Evolutionary conservation across 2,888 invertebrate species (phyloP).

Genomic region (Cloeon dipterum): DNA sequence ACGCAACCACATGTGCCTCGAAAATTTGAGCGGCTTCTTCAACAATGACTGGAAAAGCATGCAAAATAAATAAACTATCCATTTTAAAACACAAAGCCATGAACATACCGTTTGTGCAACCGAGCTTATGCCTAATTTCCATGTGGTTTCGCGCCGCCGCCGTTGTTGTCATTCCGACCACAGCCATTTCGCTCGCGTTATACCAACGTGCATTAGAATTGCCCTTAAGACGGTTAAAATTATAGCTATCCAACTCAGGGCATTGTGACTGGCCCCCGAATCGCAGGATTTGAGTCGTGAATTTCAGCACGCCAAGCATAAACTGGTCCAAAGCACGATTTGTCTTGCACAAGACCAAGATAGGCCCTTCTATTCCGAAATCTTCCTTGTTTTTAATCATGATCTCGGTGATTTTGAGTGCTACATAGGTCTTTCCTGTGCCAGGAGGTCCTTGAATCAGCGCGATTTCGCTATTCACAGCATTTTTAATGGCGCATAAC

Average conservation of each 20-base stretch:
- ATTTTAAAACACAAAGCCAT: no score
- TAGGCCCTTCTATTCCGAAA: slow-evolving; percentile 25
- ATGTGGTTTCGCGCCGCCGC: slow-evolving; percentile 51
- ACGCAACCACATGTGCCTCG: no score
- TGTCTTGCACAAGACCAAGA: slow-evolving; percentile 59
- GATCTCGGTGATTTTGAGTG: slow-evolving; percentile 44
- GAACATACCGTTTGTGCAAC: slow-evolving; percentile 38
- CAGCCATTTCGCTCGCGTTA: no score
- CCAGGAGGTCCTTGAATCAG: slow-evolving; percentile 77
- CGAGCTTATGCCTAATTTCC: slow-evolving; percentile 27
- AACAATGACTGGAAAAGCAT: no score
- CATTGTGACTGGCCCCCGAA: slow-evolving; percentile 46
- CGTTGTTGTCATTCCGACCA: slow-evolving; percentile 56
- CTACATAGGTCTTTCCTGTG: slow-evolving; percentile 65
- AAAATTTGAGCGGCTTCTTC: no score
- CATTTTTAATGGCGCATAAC: no score
- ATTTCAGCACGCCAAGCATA: slow-evolving; percentile 36
- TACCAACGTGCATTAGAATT: no score
- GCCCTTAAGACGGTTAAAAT: slow-evolving; percentile 4
- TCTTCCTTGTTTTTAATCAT: slow-evolving; percentile 29
- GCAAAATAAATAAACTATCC: no score
- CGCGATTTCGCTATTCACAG: no score
- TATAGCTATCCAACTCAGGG: slow-evolving; percentile 20
- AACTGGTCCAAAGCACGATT: slow-evolving; percentile 79
- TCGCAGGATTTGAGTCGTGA: slow-evolving; percentile 35